Evolutionary conservation across 2,113 vertebrate species (phyloP).

Genomic region (Grammomys surdaster): DNA sequence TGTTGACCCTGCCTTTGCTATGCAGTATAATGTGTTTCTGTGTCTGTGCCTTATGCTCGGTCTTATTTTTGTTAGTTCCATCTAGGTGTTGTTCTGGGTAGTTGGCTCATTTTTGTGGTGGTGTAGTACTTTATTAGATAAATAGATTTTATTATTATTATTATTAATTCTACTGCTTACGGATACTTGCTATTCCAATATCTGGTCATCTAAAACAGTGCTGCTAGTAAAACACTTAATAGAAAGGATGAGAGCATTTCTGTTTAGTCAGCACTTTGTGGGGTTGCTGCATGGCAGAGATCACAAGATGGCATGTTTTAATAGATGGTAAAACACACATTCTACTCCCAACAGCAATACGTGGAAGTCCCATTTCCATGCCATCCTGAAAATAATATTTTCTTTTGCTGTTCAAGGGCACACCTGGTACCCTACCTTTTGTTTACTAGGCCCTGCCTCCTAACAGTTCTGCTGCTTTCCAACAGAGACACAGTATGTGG

Average conservation of each 20-base stretch:
- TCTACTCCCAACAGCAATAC: not conserved
- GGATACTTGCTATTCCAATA: not conserved
- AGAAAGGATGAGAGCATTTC: not conserved
- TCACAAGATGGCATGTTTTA: not conserved
- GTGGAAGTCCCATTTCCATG: not conserved
- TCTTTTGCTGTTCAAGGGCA: not conserved
- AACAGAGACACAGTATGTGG: not conserved
- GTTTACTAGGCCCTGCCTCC: not conserved
- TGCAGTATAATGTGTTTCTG: not conserved
- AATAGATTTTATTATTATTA: not conserved
- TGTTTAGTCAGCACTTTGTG: not conserved
- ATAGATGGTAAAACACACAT: not conserved
- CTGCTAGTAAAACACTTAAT: constrained; percentile 14
- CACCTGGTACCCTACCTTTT: not conserved
- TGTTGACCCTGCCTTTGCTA: not conserved
- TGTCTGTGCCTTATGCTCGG: not conserved
- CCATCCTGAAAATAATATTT: not conserved
- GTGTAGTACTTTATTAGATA: not conserved
- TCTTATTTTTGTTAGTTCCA: not conserved
- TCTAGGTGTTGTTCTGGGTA: not conserved
- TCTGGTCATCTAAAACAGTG: not conserved
- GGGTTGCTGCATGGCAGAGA: not conserved
- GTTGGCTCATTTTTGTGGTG: not conserved
- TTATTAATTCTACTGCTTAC: not conserved
- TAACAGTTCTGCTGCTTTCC: not conserved